Percentiles rank a stretch among this genome's conserved stretches.
Evolutionary conservation across 2,797 vertebrate species (phyloP).

Genomic region (Etheostoma nigrum): DNA sequence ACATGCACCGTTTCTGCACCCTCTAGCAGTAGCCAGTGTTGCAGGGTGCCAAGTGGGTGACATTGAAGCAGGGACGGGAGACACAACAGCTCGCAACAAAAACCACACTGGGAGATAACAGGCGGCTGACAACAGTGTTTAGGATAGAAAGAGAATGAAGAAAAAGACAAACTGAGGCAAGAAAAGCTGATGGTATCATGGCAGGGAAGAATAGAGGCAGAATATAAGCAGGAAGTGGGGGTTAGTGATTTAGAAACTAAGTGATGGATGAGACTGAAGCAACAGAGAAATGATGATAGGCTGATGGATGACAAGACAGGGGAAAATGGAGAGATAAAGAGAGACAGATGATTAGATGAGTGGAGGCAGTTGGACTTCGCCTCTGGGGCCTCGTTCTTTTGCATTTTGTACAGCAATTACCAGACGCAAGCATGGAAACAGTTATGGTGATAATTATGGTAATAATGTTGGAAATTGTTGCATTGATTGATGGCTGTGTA

Average conservation of each 20-base stretch:
- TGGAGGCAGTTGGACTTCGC: slow-evolving; percentile 58
- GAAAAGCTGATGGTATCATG: slow-evolving; percentile 64
- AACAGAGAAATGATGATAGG: slow-evolving; percentile 69
- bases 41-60: slow-evolving; percentile 68
- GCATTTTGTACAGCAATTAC: slow-evolving; percentile 41
- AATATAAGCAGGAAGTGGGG: slow-evolving; percentile 46
- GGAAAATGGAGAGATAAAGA: slow-evolving; percentile 74
- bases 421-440: slow-evolving; percentile 24
- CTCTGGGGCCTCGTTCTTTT: slow-evolving; percentile 45
- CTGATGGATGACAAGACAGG: slow-evolving; percentile 76
- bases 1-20: slow-evolving; percentile 24
- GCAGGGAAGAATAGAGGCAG: slow-evolving; percentile 43
- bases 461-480: slow-evolving; percentile 33
- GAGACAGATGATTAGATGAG: slow-evolving; percentile 72
- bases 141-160: slow-evolving; percentile 44
- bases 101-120: slow-evolving; percentile 53
- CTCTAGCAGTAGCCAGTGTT: slow-evolving; percentile 32
- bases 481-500: slow-evolving; percentile 43
- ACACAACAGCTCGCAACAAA: slow-evolving; percentile 36
- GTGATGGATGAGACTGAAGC: slow-evolving; percentile 76
- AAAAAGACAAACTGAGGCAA: slow-evolving; percentile 57
- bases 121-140: slow-evolving; percentile 50
- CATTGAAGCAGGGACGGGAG: slow-evolving; percentile 63
- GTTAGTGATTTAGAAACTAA: slow-evolving; percentile 66
- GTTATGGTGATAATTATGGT: slow-evolving; percentile 50